Base-by-base conservation (phyloP, 2,888 invertebrate genomes). In the Drosophila mimetica region DNA sequence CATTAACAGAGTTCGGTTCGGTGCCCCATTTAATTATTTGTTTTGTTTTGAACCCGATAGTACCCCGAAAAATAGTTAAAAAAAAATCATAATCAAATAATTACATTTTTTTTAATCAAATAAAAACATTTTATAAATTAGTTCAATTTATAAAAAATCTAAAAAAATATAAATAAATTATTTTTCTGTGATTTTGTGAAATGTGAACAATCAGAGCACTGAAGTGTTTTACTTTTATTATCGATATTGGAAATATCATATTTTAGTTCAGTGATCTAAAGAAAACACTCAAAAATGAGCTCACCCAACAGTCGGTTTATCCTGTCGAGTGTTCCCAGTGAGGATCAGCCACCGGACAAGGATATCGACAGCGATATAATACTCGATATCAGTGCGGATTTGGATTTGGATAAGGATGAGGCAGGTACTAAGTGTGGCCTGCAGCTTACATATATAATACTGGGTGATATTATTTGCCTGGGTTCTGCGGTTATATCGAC, bases 341-440 rank as follows among this genome's bases (percentile, higher is more conserved):
- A 51, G 1, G 66, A 66, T 28, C 25, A 34, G 6, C 7, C 30
- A 0, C n/a, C 18, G 22, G 44, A 44, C n/a, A 8, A 4, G 0
- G 41, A 44, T 20, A 16, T 11, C 2, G 41, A 59, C 11, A 44
- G n/a, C n/a, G 50, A 46, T 4, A 13, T 32, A 4, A 28, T 47
- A 11, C 58, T 55, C 64, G 60, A 65, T 51, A 54, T 69, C 41
- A 28, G 74, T 30, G 18, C 11, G n/a, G n/a, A n/a, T n/a, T n/a
- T 25, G 59, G 36, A 34, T 13, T 16, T 36, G 63, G 51, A 34
- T 42, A 44, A 65, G 80, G 75, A 55, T 60, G 63, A 84, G 80
- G 84, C 80, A 80, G 84, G 80, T 80, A 84, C 79, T 76, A 58
- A 44, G 9, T 51, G 39, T 39, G 34, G 36, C 25, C 6, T 1